phyloP scores from a whole-genome alignment of 2,113 vertebrate genomes.

The Galeopterus variegatus region DNA sequence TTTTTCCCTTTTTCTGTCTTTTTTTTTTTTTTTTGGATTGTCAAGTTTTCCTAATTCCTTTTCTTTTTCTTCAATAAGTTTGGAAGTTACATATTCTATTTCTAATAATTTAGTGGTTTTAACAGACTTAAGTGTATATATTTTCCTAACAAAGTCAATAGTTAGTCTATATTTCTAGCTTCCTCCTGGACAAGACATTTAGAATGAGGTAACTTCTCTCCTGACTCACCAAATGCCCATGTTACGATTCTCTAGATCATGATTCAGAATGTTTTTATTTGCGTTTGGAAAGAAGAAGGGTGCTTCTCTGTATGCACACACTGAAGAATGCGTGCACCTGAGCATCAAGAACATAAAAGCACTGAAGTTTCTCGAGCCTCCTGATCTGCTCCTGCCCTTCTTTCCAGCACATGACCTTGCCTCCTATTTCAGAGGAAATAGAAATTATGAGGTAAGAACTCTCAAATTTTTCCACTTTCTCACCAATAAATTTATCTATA shows the following conservation, averaged over 20 bases:
- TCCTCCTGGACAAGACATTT: not conserved
- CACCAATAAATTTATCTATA: not conserved
- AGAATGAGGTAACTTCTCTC: not conserved
- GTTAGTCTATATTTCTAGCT: not conserved
- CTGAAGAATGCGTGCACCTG: not conserved
- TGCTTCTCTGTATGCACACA: not conserved
- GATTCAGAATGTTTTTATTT: not conserved
- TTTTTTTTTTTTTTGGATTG: not conserved
- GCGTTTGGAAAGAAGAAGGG: not conserved
- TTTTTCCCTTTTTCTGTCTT: not conserved
- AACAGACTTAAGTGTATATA: conserved; percentile 23
- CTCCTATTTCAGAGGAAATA: not conserved
- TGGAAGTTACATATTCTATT: not conserved
- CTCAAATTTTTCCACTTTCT: conserved; percentile 5
- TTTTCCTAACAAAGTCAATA: conserved; percentile 7
- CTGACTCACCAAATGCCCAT: not conserved
- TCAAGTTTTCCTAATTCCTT: not conserved
- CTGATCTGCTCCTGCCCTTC: not conserved
- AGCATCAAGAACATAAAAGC: not conserved
- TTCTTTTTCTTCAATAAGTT: conserved; percentile 13
- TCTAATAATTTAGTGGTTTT: conserved; percentile 9
- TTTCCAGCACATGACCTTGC: not conserved
- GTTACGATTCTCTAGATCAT: not conserved
- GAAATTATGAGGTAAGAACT: not conserved
- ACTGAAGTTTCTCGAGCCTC: too few species aligned